phyloP scores from a whole-genome alignment of 2,888 invertebrate genomes.

The Eupithecia dodoneata region DNA sequence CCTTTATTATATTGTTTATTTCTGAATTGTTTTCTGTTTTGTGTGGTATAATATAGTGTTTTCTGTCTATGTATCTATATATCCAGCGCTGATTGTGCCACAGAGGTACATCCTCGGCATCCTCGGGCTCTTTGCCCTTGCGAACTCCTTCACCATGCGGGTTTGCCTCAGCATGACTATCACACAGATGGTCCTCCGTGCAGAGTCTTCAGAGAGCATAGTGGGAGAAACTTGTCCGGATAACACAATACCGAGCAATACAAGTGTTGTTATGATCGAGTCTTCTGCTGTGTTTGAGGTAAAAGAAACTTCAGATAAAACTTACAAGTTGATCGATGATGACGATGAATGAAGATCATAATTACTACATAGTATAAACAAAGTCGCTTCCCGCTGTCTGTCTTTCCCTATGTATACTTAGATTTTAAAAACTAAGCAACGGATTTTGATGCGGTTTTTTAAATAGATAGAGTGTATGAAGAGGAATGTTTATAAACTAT shows the following conservation, averaged over 20 bases:
- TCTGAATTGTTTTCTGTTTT: too few species aligned
- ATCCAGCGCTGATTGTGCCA: slow-evolving; percentile 85
- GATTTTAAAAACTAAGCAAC: too few species aligned
- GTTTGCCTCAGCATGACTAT: slow-evolving; percentile 89
- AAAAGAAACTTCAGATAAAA: neutral
- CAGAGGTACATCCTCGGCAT: slow-evolving; percentile 88
- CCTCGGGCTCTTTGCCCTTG: slow-evolving; percentile 88
- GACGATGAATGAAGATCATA: too few species aligned
- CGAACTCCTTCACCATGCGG: slow-evolving; percentile 89
- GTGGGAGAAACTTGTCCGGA: slow-evolving; percentile 82
- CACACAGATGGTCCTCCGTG: slow-evolving; percentile 85
- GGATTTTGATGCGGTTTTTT: too few species aligned
- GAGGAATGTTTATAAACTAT: too few species aligned
- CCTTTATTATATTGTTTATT: too few species aligned
- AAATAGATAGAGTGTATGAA: too few species aligned
- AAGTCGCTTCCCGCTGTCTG: too few species aligned
- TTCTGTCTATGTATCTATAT: neutral
- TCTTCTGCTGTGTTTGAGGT: slow-evolving; percentile 36
- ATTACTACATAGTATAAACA: too few species aligned
- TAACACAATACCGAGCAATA: slow-evolving; percentile 36
- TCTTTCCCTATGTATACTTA: too few species aligned
- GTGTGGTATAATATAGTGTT: too few species aligned
- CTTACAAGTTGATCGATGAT: too few species aligned
- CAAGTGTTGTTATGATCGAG: slow-evolving; percentile 42
- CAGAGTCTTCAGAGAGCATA: slow-evolving; percentile 62